Evolutionary conservation across 2,888 invertebrate species (phyloP), one percentile per base, ranked within the genome.

Genomic region (Aethes cnicana): DNA sequence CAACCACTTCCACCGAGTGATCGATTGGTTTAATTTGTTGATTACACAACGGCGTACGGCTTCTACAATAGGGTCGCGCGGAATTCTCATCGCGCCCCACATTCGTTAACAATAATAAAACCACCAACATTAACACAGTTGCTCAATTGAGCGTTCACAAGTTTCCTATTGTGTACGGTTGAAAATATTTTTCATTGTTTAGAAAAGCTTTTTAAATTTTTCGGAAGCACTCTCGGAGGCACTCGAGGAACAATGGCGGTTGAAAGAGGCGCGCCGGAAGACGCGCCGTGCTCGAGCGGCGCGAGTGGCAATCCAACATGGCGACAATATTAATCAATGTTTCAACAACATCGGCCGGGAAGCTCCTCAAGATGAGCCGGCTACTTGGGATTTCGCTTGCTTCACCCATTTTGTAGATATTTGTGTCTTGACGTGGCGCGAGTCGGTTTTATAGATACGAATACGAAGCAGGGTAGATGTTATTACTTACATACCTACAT

Each of bases 271-370:
- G 71, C 74, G 74, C 75, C 74, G 77, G 81, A 77, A 79, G 72
- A 72, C 69, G 73, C 68, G 69, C 60, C 65, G 55, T 60, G 74
- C 67, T 66, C 68, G 72, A 73, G 69, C 48, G 69, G 73, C 66
- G 69, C 68, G 69, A 86, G 87, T 65, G 79, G 71, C 76, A 77
- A 80, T 79, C 79, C 80, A 82, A 81, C 65, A 84, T 82, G 88
- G 86, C 86, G 82, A 88, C 89, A 90, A 90, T 88, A 90, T 90
- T 89, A 90, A 90, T 90, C 90, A 90, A 90, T 90, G 84, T 90
- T 90, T 90, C 89, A 90, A 90, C 86, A 90, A 90, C 76, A 90
- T 78, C 77, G 77, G 74, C 74, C 58, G 64, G 69, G 65, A 63
- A 56, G 59, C 75, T 74, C 61, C 79, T 84, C 64, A 74, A 81